Evolutionary conservation across 2,797 vertebrate genomes (phyloP), one percentile per base, ranked within the genome.

Genomic region (Sphenopsis melanotis): DNA sequence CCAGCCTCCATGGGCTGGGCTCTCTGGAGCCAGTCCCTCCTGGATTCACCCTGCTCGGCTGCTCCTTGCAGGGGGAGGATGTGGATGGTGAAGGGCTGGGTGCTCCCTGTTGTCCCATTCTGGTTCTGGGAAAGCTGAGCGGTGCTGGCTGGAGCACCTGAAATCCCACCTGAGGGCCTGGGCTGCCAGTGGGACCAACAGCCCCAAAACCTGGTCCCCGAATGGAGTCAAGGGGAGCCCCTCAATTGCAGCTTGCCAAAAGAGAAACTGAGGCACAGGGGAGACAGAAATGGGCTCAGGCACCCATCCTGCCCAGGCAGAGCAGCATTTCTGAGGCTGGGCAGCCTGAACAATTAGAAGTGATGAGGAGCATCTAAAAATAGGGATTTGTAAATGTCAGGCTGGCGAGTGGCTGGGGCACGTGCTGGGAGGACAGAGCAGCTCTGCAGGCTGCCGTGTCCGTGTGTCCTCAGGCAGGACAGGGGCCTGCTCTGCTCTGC

Each of bases 341-440:
- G 56, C 42, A 60, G 37, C 47, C n/a, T 18, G 76, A 80, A 44
- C 87, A 69, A 90, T 80, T 61, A 74, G 71, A 64, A 76, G 64
- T 2, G 76, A 64, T 56, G 55, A 65, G 55, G 83, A 71, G 29
- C 5, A 30, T 47, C 93, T 95, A 83, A 95, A 89, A 94, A 89
- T 70, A 89, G 79, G 47, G 39, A 15, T 71, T 55, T n/a, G 90
- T 75, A 84, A 95, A 92, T 91, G 90, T 81, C 92, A 83, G 74
- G 15, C 6, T 52, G 55, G 59, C 0, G 3, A 55, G 61, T 0
- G 49, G 18, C 5, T 18, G 79, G 63, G 42, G n/a, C 49, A 47
- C 0, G 6, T 69, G 83, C 72, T 2, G 60, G 47, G 30, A 65
- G 74, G 68, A n/a, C 1, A 30, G 46, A 34, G 80, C 12, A 11